These are phyloP conservation scores for Oikopleura vanhoeffeni DNA, from an alignment of 23 tunicate genomes.

Conservation along the genomic window DNA sequence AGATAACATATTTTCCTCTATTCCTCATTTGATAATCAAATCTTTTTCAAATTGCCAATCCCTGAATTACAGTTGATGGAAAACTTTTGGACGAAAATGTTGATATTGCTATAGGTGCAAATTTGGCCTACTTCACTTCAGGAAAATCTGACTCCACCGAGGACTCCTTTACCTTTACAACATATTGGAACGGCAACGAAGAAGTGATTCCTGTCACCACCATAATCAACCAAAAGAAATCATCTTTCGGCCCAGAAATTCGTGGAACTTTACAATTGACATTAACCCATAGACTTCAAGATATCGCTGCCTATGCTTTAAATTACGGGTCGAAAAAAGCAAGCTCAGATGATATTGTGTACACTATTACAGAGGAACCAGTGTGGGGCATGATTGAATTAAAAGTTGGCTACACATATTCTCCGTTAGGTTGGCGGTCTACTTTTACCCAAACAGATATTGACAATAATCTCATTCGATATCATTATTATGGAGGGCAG, in stretches of 20 bases:
- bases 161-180: background rate
- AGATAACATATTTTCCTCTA: too few relatives aligned
- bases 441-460: background rate
- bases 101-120: background rate
- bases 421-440: background rate
- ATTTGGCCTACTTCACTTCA: background rate
- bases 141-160: background rate
- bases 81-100: background rate
- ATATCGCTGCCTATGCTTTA: background rate
- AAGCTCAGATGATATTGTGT: background rate
- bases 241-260: too few relatives aligned
- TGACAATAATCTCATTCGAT: background rate
- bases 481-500: background rate
- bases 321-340: background rate
- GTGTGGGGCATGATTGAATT: background rate
- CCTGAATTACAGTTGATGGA: too few relatives aligned
- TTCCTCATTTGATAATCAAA: too few relatives aligned
- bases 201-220: background rate
- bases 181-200: background rate
- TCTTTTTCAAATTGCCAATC: too few relatives aligned
- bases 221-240: too few relatives aligned
- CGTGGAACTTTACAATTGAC: background rate
- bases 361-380: background rate
- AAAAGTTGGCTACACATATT: background rate
- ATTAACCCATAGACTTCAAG: background rate